Evolutionary conservation across 1,140 invertebrate species (phyloP).

Genomic region (Pararge aegeria): DNA sequence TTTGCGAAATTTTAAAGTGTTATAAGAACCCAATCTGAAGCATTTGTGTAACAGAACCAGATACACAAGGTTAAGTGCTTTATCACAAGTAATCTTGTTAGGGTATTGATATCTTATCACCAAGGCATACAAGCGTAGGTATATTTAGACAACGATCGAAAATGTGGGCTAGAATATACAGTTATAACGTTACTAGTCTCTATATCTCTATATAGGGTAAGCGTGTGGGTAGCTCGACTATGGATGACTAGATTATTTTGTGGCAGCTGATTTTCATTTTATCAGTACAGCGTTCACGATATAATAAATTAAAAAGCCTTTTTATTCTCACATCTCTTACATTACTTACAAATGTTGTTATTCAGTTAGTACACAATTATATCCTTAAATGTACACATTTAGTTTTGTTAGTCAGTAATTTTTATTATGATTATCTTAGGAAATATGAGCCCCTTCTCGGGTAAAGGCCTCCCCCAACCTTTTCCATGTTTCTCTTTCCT

Average conservation of each 20-base stretch:
- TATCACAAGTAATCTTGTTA: not conserved
- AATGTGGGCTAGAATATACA: not conserved
- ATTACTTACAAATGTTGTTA: no score
- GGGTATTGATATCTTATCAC: constrained; percentile 4
- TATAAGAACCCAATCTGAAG: not conserved
- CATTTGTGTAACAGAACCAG: not conserved
- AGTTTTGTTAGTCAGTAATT: no score
- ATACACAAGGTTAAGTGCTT: not conserved
- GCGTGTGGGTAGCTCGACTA: not conserved
- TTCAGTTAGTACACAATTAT: no score
- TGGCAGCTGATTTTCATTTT: not conserved
- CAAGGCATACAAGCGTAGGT: not conserved
- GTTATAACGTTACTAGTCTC: not conserved
- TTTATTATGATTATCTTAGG: no score
- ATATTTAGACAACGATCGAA: constrained; percentile 4
- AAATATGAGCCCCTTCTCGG: no score
- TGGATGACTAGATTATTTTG: not conserved
- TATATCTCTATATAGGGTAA: not conserved
- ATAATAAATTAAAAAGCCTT: no score
- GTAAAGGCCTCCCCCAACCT: no score
- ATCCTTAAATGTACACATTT: no score
- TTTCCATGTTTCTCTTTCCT: no score
- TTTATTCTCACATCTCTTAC: no score
- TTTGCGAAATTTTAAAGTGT: not conserved
- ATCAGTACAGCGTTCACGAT: no score